Evolutionary conservation across 2,888 invertebrate species (phyloP).

Genomic region (Notodonta ziczac): DNA sequence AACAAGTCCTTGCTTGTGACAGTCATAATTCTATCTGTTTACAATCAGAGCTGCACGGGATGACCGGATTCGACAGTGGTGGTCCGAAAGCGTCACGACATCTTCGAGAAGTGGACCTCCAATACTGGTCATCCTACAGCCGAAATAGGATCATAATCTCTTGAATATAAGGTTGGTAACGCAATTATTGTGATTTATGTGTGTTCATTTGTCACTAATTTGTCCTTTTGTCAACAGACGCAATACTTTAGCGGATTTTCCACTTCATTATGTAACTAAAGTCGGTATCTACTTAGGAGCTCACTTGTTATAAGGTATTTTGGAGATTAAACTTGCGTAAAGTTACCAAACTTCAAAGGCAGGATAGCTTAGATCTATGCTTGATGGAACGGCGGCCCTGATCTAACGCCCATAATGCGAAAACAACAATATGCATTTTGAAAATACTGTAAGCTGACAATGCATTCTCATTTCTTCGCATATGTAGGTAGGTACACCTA

Average conservation of each 20-base stretch:
- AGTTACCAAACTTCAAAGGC: neutral
- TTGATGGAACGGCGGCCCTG: too few relatives aligned
- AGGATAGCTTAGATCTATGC: too few relatives aligned
- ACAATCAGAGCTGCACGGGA: too few relatives aligned
- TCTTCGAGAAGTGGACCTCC: conserved; percentile 18
- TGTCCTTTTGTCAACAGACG: conserved; percentile 15
- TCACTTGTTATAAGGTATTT: neutral
- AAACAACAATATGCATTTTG: too few relatives aligned
- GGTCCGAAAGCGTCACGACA: conserved; percentile 20
- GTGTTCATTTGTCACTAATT: conserved; percentile 22
- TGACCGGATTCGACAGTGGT: too few relatives aligned
- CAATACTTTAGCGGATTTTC: conserved; percentile 30
- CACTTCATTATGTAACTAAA: conserved; percentile 10
- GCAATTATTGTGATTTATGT: conserved; percentile 7
- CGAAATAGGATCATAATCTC: neutral
- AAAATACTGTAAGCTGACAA: too few relatives aligned
- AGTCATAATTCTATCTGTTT: too few relatives aligned
- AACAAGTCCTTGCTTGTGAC: too few relatives aligned
- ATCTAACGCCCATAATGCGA: too few relatives aligned
- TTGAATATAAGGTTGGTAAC: conserved; percentile 4
- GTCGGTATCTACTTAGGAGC: neutral
- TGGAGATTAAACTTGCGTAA: neutral
- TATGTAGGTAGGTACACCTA: too few relatives aligned
- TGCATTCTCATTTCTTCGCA: too few relatives aligned
- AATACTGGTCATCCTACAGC: neutral